Percentiles rank a stretch among this genome's conserved stretches.
phyloP scores from a whole-genome alignment of 2,888 invertebrate species.

The Shargacucullia verbasci region DNA sequence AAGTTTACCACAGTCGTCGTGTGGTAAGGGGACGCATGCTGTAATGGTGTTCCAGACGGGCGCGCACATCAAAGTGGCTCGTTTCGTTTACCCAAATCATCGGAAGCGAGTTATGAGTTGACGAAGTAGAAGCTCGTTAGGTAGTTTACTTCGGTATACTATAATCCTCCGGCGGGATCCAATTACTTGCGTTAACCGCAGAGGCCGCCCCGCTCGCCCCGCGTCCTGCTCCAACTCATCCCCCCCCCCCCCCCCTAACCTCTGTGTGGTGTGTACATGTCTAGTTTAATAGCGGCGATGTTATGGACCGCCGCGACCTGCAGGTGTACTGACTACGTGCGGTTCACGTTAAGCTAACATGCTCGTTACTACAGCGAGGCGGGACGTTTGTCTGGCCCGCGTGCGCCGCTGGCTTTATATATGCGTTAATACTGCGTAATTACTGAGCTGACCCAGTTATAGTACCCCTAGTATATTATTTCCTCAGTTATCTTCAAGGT shows the following conservation, averaged over 20 bases:
- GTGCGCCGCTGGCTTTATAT: background rate
- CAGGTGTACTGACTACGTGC: background rate
- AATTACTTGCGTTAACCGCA: conserved; percentile 50
- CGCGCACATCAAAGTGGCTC: conserved; percentile 3
- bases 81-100: conserved; percentile 16
- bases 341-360: background rate
- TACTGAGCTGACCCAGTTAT: no score
- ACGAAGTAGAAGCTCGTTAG: conserved; percentile 38
- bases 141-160: conserved; percentile 43
- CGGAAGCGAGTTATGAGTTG: conserved; percentile 24
- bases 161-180: conserved; percentile 47
- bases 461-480: no score
- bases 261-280: conserved; percentile 7
- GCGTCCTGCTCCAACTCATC: background rate
- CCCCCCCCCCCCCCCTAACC: no score
- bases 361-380: background rate
- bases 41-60: background rate
- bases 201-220: background rate
- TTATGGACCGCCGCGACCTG: conserved; percentile 1
- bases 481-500: no score
- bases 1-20: no score
- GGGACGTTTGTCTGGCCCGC: background rate
- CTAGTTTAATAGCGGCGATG: conserved; percentile 2
- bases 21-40: background rate
- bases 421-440: background rate